These are phyloP conservation scores for Epizoanthus illoricatus DNA, from an alignment of 92 coral and sea anemone species.

Conservation along the genomic window DNA sequence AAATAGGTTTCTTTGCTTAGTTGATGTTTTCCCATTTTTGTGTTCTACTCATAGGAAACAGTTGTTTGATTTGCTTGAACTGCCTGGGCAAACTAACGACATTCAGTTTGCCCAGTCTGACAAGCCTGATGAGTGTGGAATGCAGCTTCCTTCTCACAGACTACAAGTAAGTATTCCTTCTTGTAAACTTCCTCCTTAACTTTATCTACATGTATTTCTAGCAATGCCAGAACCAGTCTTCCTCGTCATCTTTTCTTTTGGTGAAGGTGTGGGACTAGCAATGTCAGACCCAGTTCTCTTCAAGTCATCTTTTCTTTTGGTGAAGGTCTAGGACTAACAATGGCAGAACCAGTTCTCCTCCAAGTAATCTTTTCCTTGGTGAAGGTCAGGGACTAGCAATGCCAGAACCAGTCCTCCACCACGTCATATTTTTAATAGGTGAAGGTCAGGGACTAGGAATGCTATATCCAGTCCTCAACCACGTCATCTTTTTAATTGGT, in stretches of 20 bases:
- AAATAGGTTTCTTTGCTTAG: too few relatives aligned
- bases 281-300: too few relatives aligned
- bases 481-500: too few relatives aligned
- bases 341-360: not conserved
- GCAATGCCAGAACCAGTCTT: not conserved
- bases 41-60: slow-evolving; percentile 60
- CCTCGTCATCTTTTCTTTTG: too few relatives aligned
- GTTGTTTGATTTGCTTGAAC: slow-evolving; percentile 86
- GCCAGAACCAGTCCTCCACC: not conserved
- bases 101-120: slow-evolving; percentile 84
- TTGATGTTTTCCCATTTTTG: too few relatives aligned
- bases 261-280: too few relatives aligned
- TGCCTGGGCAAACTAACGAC: slow-evolving; percentile 82
- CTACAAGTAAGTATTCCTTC: slow-evolving; percentile 54
- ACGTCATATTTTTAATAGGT: too few relatives aligned
- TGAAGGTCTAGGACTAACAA: not conserved
- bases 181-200: not conserved
- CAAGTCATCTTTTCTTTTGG: too few relatives aligned
- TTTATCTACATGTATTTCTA: not conserved
- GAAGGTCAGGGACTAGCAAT: not conserved
- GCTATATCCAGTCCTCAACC: not conserved
- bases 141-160: slow-evolving; percentile 81
- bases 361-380: too few relatives aligned
- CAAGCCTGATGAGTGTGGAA: slow-evolving; percentile 73
- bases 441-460: not conserved